Conservation (phyloP, 2,888 invertebrate genomes). For the Plebejus argus region DNA sequence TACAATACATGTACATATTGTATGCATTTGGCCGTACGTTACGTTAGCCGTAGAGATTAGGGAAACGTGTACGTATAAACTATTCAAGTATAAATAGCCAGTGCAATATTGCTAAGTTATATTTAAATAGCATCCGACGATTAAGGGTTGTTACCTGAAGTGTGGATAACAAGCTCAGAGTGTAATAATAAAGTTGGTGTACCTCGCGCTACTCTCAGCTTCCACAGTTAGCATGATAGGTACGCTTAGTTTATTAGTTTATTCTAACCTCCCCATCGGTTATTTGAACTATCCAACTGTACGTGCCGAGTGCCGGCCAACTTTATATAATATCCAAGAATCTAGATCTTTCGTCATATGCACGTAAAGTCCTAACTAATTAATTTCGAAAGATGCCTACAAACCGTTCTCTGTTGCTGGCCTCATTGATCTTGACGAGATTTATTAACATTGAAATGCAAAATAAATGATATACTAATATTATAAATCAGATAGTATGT, state of each 20-base stretch:
- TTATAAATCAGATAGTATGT: no score
- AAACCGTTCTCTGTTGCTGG: no score
- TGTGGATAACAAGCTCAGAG: not conserved
- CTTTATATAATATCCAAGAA: not conserved
- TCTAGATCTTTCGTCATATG: not conserved
- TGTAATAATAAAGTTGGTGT: not conserved
- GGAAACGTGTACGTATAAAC: not conserved
- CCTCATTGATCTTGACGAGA: no score
- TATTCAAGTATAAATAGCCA: not conserved
- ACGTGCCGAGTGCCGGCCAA: conserved; percentile 8
- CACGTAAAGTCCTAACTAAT: not conserved
- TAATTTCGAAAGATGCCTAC: not conserved
- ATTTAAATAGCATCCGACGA: not conserved
- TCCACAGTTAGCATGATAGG: not conserved
- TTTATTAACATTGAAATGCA: no score
- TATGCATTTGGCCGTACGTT: not conserved
- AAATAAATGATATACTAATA: no score
- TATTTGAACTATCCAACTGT: conserved; percentile 1
- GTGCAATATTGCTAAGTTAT: not conserved
- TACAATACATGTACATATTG: not conserved
- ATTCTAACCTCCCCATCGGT: not conserved
- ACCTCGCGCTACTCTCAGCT: not conserved
- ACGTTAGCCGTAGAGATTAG: not conserved
- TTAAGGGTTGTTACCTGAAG: conserved; percentile 7
- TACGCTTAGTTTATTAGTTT: conserved; percentile 6